Conservation (phyloP, 1,140 invertebrate genomes). For the Diplogasteroides magnus region DNA sequence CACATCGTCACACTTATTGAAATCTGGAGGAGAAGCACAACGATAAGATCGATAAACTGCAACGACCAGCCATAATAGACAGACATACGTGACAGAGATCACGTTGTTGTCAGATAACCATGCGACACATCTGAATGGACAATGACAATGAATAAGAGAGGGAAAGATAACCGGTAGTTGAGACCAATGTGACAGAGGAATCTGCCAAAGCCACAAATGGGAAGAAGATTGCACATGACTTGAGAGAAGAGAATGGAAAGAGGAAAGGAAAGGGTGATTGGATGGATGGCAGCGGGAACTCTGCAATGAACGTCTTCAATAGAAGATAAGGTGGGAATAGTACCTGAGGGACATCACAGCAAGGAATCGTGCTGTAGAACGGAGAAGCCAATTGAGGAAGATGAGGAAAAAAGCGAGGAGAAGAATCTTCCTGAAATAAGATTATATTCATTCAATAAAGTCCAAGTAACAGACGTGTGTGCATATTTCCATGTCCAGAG, state of each 20-base stretch:
- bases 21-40: slow-evolving; percentile 21
- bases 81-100: slow-evolving; percentile 21
- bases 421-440: slow-evolving; percentile 11
- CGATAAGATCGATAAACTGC: slow-evolving; percentile 40
- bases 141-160: slow-evolving; percentile 1
- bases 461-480: not conserved
- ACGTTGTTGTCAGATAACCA: too few species aligned
- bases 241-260: not conserved
- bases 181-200: not conserved
- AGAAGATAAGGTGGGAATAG: slow-evolving; percentile 12
- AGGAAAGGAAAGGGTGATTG: slow-evolving; percentile 12
- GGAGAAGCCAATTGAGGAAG: slow-evolving; percentile 5
- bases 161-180: slow-evolving; percentile 12
- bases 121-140: slow-evolving; percentile 19
- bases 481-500: too few species aligned
- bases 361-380: slow-evolving; percentile 21
- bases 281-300: slow-evolving; percentile 20
- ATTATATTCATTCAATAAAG: not conserved
- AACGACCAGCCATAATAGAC: slow-evolving; percentile 33
- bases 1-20: slow-evolving; percentile 41
- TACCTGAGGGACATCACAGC: slow-evolving; percentile 17
- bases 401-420: slow-evolving; percentile 11
- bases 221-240: not conserved
- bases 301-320: too few species aligned
- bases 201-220: not conserved